Evolutionary conservation across 2,888 invertebrate genomes (phyloP).

Genomic region (Cylindroiulus punctatus): DNA sequence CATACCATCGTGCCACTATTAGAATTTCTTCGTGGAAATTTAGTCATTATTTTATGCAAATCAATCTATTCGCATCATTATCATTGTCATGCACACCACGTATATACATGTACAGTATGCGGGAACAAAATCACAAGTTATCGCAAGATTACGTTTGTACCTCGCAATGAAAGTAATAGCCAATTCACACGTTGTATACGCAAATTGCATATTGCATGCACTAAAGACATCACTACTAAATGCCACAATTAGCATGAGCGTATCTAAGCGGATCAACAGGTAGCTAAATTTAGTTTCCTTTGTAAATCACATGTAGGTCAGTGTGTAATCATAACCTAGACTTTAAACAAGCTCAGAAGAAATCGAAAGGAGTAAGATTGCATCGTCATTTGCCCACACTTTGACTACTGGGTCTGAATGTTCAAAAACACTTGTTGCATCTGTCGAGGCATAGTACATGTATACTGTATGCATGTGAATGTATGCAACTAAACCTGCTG

Average conservation of each 20-base stretch:
- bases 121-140: background rate
- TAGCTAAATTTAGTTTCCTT: background rate
- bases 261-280: background rate
- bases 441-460: too few relatives aligned
- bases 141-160: background rate
- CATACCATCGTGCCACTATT: background rate
- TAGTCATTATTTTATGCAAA: background rate
- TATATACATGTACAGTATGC: background rate
- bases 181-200: background rate
- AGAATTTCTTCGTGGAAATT: background rate
- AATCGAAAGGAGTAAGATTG: too few relatives aligned
- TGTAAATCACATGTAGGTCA: background rate
- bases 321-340: too few relatives aligned
- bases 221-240: background rate
- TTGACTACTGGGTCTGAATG: too few relatives aligned
- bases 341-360: too few relatives aligned
- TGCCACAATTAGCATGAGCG: background rate
- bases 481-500: too few relatives aligned
- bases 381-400: too few relatives aligned
- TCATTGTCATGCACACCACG: background rate
- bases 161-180: background rate
- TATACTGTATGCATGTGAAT: too few relatives aligned
- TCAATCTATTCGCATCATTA: background rate
- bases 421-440: too few relatives aligned
- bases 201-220: background rate